phyloP scores from a whole-genome alignment of 2,888 invertebrate species.

The Cantharis lateralis region DNA sequence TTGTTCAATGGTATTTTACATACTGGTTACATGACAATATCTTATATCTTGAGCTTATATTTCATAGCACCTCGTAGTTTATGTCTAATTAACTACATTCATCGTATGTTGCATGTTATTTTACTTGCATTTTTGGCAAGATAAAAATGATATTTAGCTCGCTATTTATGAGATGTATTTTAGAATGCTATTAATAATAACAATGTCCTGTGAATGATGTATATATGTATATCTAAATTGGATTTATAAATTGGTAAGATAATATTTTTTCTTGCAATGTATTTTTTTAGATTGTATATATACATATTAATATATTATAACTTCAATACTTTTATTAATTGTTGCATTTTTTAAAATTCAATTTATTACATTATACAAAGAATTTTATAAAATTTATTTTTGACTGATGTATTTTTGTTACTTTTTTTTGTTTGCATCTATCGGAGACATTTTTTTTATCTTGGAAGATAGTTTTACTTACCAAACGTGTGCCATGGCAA shows the following conservation, averaged over 20 bases:
- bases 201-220: constrained; percentile 48
- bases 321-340: neutral
- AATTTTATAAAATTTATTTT: neutral
- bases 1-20: constrained; percentile 33
- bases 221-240: constrained; percentile 57
- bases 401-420: neutral
- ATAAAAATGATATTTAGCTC: constrained; percentile 32
- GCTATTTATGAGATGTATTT: constrained; percentile 23
- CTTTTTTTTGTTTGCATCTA: neutral
- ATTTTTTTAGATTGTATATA: constrained; percentile 47
- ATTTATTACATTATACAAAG: neutral
- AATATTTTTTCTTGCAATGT: constrained; percentile 57
- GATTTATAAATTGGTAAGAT: constrained; percentile 51
- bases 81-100: constrained; percentile 16
- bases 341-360: constrained; percentile 2
- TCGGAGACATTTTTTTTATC: neutral
- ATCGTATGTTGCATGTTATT: constrained; percentile 33
- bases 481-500: neutral
- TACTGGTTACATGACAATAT: constrained; percentile 53
- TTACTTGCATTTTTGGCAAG: constrained; percentile 26
- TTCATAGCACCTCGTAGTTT: constrained; percentile 35
- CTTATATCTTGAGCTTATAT: constrained; percentile 47
- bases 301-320: constrained; percentile 21
- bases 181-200: constrained; percentile 40
- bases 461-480: neutral